A percentile compares a stretch with the other conserved stretches of the same genome.
Conservation (phyloP, 2,113 vertebrate species). For the Eidolon helvum region DNA sequence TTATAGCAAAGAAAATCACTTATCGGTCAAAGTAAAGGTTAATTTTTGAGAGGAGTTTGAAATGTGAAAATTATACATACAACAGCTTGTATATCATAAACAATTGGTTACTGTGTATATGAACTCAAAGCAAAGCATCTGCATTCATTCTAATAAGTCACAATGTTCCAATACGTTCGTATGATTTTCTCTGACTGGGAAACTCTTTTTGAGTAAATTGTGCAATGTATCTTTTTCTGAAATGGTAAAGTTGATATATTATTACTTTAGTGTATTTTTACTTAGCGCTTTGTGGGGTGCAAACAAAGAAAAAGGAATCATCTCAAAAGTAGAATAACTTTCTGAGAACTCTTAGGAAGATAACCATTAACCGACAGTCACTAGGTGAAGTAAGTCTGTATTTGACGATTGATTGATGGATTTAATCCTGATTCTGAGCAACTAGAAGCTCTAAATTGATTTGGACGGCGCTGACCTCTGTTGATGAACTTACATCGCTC, state of each 20-base stretch:
- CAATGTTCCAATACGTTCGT: neutral
- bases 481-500: neutral
- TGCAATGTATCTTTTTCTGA: constrained; percentile 8
- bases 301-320: neutral
- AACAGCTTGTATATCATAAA: neutral
- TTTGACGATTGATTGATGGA: neutral
- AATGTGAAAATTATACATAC: neutral
- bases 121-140: constrained; percentile 26
- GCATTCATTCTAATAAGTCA: neutral
- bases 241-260: neutral
- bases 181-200: constrained; percentile 8
- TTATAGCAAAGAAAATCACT: neutral
- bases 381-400: neutral
- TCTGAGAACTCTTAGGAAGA: constrained; percentile 7
- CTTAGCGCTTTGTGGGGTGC: neutral
- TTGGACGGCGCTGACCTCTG: neutral
- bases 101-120: neutral
- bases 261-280: constrained; percentile 19
- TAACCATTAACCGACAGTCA: neutral
- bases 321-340: neutral
- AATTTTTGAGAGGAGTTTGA: constrained; percentile 1
- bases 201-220: neutral
- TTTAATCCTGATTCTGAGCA: neutral
- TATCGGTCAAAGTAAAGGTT: constrained; percentile 11
- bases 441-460: neutral